phyloP scores from a whole-genome alignment of 2,888 invertebrate species.

The Drosophila phalerata region DNA sequence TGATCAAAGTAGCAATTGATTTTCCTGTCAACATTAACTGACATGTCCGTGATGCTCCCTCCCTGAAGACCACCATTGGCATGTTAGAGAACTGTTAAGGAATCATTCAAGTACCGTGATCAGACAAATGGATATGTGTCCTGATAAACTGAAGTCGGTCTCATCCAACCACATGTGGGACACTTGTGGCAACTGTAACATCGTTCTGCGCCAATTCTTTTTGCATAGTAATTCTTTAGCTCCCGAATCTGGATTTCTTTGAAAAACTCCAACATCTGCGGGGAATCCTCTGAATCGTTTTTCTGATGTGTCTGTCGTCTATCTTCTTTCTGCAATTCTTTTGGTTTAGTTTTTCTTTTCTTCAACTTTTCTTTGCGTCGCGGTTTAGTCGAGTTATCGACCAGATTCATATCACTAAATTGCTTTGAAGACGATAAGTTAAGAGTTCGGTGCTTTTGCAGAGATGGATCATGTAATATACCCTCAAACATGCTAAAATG shows the following conservation, averaged over 20 bases:
- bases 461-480: background rate
- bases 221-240: constrained; percentile 4
- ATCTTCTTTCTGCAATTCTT: background rate
- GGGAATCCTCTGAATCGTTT: background rate
- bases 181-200: background rate
- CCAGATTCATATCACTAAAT: background rate
- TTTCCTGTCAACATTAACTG: background rate
- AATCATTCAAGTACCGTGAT: background rate
- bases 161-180: background rate
- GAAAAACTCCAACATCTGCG: background rate
- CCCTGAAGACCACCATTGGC: background rate
- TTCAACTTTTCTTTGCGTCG: background rate
- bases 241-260: background rate
- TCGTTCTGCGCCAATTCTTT: background rate
- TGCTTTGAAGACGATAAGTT: background rate
- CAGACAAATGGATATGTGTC: background rate
- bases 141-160: background rate
- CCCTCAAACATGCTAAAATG: background rate
- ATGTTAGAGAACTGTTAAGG: background rate
- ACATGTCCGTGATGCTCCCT: background rate
- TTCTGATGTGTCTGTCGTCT: background rate
- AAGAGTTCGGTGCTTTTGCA: too few relatives aligned
- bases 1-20: background rate
- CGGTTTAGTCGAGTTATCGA: background rate
- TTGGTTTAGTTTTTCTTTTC: background rate